These are phyloP conservation scores for Stegostoma tigrinum DNA, from an alignment of 2,113 vertebrate species.

Conservation along the genomic window DNA sequence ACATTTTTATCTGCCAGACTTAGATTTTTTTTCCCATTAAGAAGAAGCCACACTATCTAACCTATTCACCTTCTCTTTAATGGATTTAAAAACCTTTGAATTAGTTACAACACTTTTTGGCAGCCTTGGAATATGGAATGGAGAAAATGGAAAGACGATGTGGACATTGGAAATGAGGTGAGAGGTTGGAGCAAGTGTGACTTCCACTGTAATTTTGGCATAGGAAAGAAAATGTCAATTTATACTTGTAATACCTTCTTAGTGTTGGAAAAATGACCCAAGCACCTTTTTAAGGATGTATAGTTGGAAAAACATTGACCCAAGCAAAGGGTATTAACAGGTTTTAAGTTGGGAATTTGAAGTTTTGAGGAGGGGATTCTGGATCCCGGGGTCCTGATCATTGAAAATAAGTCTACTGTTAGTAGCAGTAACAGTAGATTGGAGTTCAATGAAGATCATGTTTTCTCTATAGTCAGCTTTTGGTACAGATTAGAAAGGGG, in stretches of 20 bases:
- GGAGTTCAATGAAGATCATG: background rate
- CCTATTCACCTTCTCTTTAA: too few relatives aligned
- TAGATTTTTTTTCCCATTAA: background rate
- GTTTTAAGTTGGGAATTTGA: background rate
- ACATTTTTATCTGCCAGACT: background rate
- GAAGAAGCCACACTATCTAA: background rate
- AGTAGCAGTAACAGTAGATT: background rate
- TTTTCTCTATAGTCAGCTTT: background rate
- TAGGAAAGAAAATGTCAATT: background rate
- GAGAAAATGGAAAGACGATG: slow-evolving; percentile 17
- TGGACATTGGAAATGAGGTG: background rate
- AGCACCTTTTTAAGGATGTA: background rate
- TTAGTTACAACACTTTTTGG: background rate
- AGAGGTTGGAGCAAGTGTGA: background rate
- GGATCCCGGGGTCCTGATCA: background rate
- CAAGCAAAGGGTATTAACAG: background rate
- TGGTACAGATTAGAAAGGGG: background rate
- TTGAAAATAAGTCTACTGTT: background rate
- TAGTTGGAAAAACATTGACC: background rate
- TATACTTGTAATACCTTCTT: background rate
- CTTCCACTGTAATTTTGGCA: too few relatives aligned
- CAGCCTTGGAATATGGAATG: slow-evolving; percentile 28
- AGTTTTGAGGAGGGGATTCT: background rate
- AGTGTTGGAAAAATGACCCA: background rate
- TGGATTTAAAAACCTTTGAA: background rate